phyloP scores from a whole-genome alignment of 2,113 vertebrate genomes.

The Dipodomys ordii region DNA sequence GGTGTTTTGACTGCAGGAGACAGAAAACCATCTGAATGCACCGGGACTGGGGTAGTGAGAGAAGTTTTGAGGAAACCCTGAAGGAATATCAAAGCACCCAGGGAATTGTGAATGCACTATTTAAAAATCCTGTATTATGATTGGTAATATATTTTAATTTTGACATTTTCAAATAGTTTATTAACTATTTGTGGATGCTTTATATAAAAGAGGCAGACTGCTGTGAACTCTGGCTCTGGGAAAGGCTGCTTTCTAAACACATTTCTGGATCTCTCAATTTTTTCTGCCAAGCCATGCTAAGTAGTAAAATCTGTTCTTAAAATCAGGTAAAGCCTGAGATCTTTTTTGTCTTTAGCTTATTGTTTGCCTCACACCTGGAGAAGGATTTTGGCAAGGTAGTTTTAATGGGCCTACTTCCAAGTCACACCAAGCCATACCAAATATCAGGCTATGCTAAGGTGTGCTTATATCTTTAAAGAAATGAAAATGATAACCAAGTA shows the following conservation, averaged over 20 bases:
- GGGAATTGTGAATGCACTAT: not conserved
- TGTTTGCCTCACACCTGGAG: not conserved
- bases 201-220: not conserved
- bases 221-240: not conserved
- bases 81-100: not conserved
- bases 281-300: not conserved
- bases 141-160: not conserved
- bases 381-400: not conserved
- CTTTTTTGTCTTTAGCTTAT: not conserved
- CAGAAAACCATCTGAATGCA: not conserved
- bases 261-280: not conserved
- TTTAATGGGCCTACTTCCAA: not conserved
- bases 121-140: not conserved
- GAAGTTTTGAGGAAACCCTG: not conserved
- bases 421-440: not conserved
- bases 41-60: not conserved
- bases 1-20: conserved; percentile 4
- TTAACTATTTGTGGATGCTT: not conserved
- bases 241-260: not conserved
- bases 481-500: not conserved
- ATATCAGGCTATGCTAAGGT: not conserved
- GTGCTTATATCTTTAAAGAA: not conserved
- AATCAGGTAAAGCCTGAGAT: not conserved
- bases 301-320: not conserved
- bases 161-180: not conserved